Evolutionary conservation across 2,113 vertebrate genomes (phyloP).

Genomic region (Ammodytes dubius): DNA sequence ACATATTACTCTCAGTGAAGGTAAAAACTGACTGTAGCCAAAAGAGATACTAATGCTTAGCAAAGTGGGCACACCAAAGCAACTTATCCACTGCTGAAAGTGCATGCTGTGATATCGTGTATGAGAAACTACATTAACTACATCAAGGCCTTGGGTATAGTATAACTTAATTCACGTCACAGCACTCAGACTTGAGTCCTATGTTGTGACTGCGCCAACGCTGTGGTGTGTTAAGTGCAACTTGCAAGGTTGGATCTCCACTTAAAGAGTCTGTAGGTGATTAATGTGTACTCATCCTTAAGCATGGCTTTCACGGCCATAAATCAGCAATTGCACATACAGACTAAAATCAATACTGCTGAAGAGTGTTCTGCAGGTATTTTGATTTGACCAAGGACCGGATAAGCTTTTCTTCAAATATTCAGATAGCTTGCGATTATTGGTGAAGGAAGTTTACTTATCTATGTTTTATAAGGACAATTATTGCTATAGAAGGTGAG

Average conservation of each 20-base stretch:
- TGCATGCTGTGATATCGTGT: conserved; percentile 10
- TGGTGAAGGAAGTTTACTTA: neutral
- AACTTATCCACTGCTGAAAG: conserved; percentile 8
- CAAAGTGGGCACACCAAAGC: conserved; percentile 28
- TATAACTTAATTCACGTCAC: conserved; percentile 27
- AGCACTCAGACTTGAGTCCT: conserved; percentile 17
- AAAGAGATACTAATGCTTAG: conserved; percentile 55
- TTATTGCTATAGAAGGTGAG: neutral
- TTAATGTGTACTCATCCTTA: conserved; percentile 38
- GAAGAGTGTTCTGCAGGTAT: conserved; percentile 21
- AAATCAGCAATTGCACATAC: conserved; percentile 32
- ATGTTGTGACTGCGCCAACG: conserved; percentile 35
- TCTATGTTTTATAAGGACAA: neutral
- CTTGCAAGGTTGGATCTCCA: conserved; percentile 23
- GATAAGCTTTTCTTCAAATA: conserved; percentile 6
- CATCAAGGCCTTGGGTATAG: neutral
- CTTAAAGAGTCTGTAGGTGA: conserved; percentile 38
- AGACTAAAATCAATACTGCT: conserved; percentile 36
- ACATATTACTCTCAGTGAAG: conserved; percentile 71
- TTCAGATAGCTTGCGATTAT: neutral
- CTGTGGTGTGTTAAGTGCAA: conserved; percentile 29
- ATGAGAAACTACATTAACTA: conserved; percentile 18
- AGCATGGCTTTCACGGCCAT: conserved; percentile 38
- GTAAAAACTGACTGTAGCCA: conserved; percentile 59
- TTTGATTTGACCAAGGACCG: conserved; percentile 4